These are phyloP conservation scores for Adelognathus sp. DNA, from an alignment of 2,888 invertebrate species.

Conservation along the genomic window DNA sequence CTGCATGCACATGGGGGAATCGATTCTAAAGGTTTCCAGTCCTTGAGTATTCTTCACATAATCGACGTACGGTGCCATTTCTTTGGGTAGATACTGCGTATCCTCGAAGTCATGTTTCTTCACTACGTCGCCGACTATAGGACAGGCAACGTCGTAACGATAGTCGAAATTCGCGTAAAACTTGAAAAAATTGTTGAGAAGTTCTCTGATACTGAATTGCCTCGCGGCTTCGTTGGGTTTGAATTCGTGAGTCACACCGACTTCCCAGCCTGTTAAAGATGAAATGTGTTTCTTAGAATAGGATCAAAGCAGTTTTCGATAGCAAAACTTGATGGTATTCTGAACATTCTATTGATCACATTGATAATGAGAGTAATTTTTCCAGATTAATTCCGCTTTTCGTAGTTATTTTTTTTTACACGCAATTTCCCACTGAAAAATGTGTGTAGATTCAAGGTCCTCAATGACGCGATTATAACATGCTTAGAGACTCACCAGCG, in stretches of 20 bases:
- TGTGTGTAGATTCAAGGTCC: too few species aligned
- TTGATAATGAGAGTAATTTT: too few species aligned
- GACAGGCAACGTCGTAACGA: slow-evolving; percentile 77
- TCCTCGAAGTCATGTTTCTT: slow-evolving; percentile 78
- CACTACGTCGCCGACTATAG: slow-evolving; percentile 80
- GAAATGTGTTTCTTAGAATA: too few species aligned
- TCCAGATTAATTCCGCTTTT: too few species aligned
- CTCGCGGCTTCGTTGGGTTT: neutral
- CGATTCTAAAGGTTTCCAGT: slow-evolving; percentile 76
- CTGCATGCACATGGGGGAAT: slow-evolving; percentile 83
- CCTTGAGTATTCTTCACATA: slow-evolving; percentile 65
- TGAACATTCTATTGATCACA: too few species aligned
- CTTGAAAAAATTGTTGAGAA: slow-evolving; percentile 79
- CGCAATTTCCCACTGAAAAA: too few species aligned
- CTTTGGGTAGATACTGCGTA: slow-evolving; percentile 75
- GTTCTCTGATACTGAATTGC: slow-evolving; percentile 63
- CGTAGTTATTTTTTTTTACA: too few species aligned
- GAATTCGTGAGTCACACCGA: slow-evolving; percentile 57
- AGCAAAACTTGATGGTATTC: too few species aligned
- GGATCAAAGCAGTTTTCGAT: too few species aligned
- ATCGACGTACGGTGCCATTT: slow-evolving; percentile 79
- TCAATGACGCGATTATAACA: too few species aligned
- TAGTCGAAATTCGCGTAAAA: slow-evolving; percentile 81
- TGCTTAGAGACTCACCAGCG: slow-evolving; percentile 46
- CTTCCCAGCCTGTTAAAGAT: slow-evolving; percentile 76